Percentiles rank a stretch among this genome's conserved stretches.
Conservation (phyloP, 1,140 invertebrate species). For the Teleogryllus occipitalis region DNA sequence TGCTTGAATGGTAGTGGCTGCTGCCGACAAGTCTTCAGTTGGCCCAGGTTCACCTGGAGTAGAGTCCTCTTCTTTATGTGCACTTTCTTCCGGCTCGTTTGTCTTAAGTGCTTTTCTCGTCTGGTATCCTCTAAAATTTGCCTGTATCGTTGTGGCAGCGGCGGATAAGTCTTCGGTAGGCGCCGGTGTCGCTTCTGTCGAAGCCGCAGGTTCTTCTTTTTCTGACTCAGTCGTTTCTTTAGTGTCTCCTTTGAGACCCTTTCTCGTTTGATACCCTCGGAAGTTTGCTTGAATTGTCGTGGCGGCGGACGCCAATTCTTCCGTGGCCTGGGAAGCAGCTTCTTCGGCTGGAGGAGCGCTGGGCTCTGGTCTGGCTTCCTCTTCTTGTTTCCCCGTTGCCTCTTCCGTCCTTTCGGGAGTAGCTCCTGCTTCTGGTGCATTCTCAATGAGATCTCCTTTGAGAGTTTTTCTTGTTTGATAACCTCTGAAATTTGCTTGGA, state of each 20-base stretch:
- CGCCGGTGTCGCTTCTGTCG: too few relatives aligned
- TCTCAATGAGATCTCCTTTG: conserved; percentile 21
- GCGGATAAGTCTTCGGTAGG: not conserved
- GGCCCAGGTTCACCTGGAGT: too few relatives aligned
- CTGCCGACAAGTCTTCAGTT: not conserved
- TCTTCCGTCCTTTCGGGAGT: not conserved
- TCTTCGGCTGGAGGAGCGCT: not conserved
- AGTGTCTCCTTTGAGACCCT: conserved; percentile 12
- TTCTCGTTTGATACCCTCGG: conserved; percentile 26
- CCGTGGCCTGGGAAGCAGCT: not conserved
- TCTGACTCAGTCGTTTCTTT: not conserved
- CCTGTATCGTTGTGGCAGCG: conserved; percentile 28
- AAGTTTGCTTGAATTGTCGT: conserved; percentile 27
- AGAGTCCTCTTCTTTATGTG: not conserved
- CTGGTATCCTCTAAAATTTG: conserved; percentile 27
- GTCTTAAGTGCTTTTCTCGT: conserved; percentile 25
- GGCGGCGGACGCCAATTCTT: conserved; percentile 20
- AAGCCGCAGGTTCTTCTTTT: too few relatives aligned
- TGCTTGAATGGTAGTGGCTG: conserved; percentile 29
- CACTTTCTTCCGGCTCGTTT: conserved; percentile 7
- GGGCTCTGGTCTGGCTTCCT: not conserved
- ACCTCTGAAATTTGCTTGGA: conserved; percentile 64
- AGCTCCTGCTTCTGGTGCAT: not conserved
- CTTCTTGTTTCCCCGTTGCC: not conserved
- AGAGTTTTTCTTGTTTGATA: conserved; percentile 47